phyloP scores from a whole-genome alignment of 2,888 invertebrate genomes.

The Eupithecia subumbrata region DNA sequence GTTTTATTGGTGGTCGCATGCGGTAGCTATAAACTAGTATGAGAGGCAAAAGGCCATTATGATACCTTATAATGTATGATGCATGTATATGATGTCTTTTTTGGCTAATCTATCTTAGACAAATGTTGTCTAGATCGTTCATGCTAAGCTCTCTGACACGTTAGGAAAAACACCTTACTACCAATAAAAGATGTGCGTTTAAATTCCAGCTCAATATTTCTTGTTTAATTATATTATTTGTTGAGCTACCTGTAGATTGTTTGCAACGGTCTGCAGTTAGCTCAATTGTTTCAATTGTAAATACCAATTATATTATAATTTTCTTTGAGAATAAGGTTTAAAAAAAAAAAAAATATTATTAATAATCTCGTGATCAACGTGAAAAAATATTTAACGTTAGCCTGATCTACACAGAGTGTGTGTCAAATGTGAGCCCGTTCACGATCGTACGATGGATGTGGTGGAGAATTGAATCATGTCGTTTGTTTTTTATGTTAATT shows the following conservation, averaged over 20 bases:
- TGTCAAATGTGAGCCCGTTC: constrained; percentile 30
- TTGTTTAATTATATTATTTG: too few relatives aligned
- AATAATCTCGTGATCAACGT: too few relatives aligned
- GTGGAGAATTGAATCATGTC: constrained; percentile 23
- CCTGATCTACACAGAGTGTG: constrained; percentile 12
- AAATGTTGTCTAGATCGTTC: neutral
- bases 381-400: neutral
- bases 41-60: constrained; percentile 1
- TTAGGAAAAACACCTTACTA: too few relatives aligned
- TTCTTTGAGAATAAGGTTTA: too few relatives aligned
- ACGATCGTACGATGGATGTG: constrained; percentile 22
- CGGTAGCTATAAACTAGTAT: constrained; percentile 16
- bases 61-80: neutral
- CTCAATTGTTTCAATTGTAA: too few relatives aligned
- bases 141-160: neutral
- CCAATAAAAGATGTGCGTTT: neutral
- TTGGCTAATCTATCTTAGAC: neutral
- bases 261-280: too few relatives aligned
- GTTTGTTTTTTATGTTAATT: constrained; percentile 15
- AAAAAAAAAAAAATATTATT: too few relatives aligned
- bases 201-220: too few relatives aligned
- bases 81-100: neutral
- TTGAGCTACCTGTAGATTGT: fast-evolving
- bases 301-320: too few relatives aligned
- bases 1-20: constrained; percentile 29